These are phyloP conservation scores for Drosophila neocordata DNA, from an alignment of 1,140 invertebrate species.

Conservation along the genomic window DNA sequence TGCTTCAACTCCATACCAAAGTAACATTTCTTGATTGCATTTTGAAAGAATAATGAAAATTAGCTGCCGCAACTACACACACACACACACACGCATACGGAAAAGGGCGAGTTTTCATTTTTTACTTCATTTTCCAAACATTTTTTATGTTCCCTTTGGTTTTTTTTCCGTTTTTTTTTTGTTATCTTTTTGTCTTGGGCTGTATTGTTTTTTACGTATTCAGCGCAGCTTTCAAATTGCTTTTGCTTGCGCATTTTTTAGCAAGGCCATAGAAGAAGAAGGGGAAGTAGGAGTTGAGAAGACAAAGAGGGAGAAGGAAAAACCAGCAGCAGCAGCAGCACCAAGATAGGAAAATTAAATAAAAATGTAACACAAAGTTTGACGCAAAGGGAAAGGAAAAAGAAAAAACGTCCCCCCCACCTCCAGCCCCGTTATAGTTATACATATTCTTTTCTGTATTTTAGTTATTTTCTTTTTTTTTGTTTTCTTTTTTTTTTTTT, in stretches of 20 bases:
- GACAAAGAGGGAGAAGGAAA: slow-evolving; percentile 55
- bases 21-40: slow-evolving; percentile 77
- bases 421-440: neutral
- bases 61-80: slow-evolving; percentile 70
- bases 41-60: slow-evolving; percentile 80
- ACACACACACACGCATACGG: slow-evolving; percentile 22
- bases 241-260: slow-evolving; percentile 77
- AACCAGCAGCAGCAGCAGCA: slow-evolving; percentile 22
- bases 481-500: slow-evolving; percentile 31
- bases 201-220: slow-evolving; percentile 78
- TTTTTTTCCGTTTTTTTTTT: slow-evolving; percentile 15
- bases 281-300: neutral
- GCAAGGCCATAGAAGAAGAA: slow-evolving; percentile 18
- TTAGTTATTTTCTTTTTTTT: neutral
- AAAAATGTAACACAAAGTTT: slow-evolving; percentile 78
- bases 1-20: slow-evolving; percentile 31
- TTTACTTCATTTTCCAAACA: slow-evolving; percentile 55
- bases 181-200: slow-evolving; percentile 11
- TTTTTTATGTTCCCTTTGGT: slow-evolving; percentile 5
- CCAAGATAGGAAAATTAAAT: slow-evolving; percentile 74
- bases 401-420: neutral
- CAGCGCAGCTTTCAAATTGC: slow-evolving; percentile 75
- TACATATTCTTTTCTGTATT: slow-evolving; percentile 10
- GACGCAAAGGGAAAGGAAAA: slow-evolving; percentile 16
- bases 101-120: slow-evolving; percentile 37